Conservation (phyloP, 2,888 invertebrate genomes). For the Sminthurinus aureus region DNA sequence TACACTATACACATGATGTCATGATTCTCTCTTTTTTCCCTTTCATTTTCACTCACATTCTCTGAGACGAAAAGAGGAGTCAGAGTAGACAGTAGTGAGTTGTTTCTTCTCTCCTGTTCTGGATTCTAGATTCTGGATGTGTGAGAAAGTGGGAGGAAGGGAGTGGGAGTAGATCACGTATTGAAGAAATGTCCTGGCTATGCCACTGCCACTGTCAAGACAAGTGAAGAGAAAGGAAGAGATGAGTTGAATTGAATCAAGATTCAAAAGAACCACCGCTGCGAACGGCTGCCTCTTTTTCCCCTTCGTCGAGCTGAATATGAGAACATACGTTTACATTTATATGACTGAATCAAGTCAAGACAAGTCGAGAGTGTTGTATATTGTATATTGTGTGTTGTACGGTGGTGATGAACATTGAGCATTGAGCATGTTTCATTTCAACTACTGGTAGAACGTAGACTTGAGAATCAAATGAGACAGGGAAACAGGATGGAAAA, state of each 20-base stretch:
- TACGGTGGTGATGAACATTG: too few relatives aligned
- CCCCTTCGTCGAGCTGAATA: background rate
- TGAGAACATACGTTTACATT: too few relatives aligned
- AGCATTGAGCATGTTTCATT: too few relatives aligned
- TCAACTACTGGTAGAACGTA: too few relatives aligned
- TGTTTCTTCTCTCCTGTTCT: background rate
- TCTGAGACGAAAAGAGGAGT: background rate
- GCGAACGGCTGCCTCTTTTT: background rate
- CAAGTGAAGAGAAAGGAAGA: background rate
- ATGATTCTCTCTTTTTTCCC: too few relatives aligned
- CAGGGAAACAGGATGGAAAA: too few relatives aligned
- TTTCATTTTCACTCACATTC: too few relatives aligned
- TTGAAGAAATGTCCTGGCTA: background rate
- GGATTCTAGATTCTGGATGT: background rate
- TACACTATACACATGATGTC: background rate
- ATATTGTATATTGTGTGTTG: too few relatives aligned
- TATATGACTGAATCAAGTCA: too few relatives aligned
- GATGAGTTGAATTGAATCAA: conserved; percentile 12
- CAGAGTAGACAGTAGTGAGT: background rate
- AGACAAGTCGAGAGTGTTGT: too few relatives aligned
- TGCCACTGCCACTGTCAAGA: background rate
- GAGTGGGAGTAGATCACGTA: background rate
- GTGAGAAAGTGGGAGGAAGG: background rate
- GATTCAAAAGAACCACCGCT: conserved; percentile 6
- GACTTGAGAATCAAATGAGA: too few relatives aligned